phyloP scores from a whole-genome alignment of 2,113 vertebrate genomes.

The Clinocottus analis region DNA sequence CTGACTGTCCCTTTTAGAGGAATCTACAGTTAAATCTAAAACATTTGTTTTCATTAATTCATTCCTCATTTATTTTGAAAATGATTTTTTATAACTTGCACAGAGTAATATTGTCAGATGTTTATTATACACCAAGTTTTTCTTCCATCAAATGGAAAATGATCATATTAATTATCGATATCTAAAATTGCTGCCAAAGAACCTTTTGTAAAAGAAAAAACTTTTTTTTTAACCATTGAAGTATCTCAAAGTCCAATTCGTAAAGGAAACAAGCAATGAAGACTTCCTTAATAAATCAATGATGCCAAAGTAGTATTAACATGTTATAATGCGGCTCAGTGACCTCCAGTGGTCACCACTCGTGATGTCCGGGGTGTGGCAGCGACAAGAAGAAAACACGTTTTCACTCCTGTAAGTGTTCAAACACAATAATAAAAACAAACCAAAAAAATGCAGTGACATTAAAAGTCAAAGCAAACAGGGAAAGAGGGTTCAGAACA shows the following conservation, averaged over 20 bases:
- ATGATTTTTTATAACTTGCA: neutral
- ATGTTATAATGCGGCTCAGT: neutral
- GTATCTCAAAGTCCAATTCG: neutral
- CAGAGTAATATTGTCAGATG: neutral
- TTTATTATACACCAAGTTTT: neutral
- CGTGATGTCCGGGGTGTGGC: neutral
- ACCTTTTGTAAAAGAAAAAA: neutral
- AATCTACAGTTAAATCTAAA: neutral
- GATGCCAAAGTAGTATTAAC: neutral
- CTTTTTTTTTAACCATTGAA: neutral
- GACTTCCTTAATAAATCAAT: neutral
- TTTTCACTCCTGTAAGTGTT: neutral
- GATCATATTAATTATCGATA: neutral
- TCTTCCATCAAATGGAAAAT: neutral
- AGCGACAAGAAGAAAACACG: neutral
- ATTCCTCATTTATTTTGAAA: neutral
- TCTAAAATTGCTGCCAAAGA: too few relatives aligned
- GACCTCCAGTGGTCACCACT: conserved; percentile 15
- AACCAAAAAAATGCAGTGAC: neutral
- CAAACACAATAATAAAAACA: neutral
- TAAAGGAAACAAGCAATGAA: neutral
- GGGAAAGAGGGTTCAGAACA: conserved; percentile 46
- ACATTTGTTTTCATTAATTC: neutral
- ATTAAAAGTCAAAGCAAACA: neutral
- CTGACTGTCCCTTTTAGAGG: neutral